Percentiles rank a stretch among this genome's conserved stretches.
phyloP scores from a whole-genome alignment of 2,113 vertebrate genomes.

The Probosciger aterrimus region DNA sequence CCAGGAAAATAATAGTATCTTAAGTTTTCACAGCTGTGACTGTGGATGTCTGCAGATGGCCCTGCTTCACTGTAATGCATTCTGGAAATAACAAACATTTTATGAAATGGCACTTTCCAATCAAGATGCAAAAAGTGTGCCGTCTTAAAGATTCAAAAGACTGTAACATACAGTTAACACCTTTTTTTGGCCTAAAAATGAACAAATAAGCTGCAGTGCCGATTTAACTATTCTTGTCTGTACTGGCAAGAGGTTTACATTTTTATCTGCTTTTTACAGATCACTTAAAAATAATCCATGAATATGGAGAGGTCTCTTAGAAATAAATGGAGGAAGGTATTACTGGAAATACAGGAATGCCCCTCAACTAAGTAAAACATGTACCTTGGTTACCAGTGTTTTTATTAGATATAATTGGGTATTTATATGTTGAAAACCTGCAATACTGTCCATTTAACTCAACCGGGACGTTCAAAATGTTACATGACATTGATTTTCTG shows the following conservation, averaged over 20 bases:
- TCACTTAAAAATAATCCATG: neutral
- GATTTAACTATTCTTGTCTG: neutral
- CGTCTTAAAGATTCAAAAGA: neutral
- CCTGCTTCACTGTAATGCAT: neutral
- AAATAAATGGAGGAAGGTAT: neutral
- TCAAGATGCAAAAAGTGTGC: neutral
- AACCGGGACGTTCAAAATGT: neutral
- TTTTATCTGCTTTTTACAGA: neutral
- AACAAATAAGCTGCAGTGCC: neutral
- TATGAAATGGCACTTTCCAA: neutral
- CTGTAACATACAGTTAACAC: neutral
- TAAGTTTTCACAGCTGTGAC: neutral
- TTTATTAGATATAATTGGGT: neutral
- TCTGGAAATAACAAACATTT: neutral
- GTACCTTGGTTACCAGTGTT: neutral
- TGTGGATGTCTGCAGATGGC: neutral
- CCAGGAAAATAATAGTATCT: neutral
- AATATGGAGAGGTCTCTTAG: neutral
- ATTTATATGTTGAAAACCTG: neutral
- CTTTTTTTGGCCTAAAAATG: neutral
- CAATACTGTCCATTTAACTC: neutral
- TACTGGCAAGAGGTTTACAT: neutral
- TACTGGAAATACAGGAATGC: neutral
- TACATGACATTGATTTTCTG: neutral
- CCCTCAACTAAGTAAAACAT: neutral